phyloP scores from a whole-genome alignment of 2,888 invertebrate genomes.

The Heliconius cydno region DNA sequence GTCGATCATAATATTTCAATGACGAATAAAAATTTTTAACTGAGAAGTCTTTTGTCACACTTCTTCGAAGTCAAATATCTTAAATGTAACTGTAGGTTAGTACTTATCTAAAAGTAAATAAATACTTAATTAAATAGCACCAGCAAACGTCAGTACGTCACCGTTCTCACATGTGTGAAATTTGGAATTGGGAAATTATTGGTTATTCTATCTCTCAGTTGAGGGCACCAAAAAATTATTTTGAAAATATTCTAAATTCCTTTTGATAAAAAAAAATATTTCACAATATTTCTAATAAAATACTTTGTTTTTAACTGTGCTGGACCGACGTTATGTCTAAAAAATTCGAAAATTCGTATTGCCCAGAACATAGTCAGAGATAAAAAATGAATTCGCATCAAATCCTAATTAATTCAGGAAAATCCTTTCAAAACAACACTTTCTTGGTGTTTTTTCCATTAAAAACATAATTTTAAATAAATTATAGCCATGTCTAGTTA shows the following conservation, averaged over 20 bases:
- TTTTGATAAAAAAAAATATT: too few relatives aligned
- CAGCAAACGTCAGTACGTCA: too few relatives aligned
- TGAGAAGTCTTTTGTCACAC: not conserved
- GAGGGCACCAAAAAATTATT: not conserved
- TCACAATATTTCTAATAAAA: too few relatives aligned
- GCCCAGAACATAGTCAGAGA: not conserved
- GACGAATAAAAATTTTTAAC: not conserved
- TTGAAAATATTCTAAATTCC: too few relatives aligned
- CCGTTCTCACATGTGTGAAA: not conserved
- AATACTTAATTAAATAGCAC: not conserved
- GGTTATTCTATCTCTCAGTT: not conserved
- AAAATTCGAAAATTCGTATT: too few relatives aligned
- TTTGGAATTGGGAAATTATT: not conserved
- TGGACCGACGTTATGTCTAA: too few relatives aligned
- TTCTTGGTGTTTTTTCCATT: too few relatives aligned
- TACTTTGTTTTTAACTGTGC: too few relatives aligned
- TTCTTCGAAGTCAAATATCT: not conserved
- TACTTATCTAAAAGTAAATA: not conserved
- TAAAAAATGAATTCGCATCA: not conserved
- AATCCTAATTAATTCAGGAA: not conserved
- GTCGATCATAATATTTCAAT: not conserved
- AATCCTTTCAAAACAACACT: too few relatives aligned
- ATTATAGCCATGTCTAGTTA: slow-evolving; percentile 14
- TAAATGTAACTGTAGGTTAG: not conserved
- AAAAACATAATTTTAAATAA: slow-evolving; percentile 10